Conservation (phyloP, 2,113 vertebrate species). For the Bambusicola thoracicus region DNA sequence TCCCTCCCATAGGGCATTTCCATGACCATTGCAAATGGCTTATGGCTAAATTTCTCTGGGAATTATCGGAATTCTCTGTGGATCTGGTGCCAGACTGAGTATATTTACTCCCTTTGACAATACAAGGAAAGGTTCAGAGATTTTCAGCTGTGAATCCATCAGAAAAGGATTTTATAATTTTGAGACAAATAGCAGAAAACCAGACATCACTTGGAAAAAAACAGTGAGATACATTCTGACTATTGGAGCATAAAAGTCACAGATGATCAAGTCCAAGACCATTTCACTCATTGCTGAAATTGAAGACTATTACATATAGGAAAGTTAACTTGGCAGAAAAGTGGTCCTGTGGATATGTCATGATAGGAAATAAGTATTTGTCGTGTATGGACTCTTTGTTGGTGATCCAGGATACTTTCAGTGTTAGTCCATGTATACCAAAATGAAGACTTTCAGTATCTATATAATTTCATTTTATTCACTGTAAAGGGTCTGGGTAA, state of each 20-base stretch:
- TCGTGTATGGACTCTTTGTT: constrained; percentile 20
- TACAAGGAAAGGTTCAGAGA: background rate
- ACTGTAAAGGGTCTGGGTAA: constrained; percentile 7
- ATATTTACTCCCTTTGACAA: background rate
- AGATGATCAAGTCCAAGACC: background rate
- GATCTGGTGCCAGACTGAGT: background rate
- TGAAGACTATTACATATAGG: constrained; percentile 13
- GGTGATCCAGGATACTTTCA: constrained; percentile 54
- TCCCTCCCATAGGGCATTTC: background rate
- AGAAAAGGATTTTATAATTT: constrained; percentile 16
- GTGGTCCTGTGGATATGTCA: background rate
- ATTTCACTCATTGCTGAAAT: constrained; percentile 20
- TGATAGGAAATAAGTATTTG: background rate
- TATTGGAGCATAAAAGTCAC: background rate
- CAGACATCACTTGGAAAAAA: background rate
- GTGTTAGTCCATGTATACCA: background rate
- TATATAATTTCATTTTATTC: constrained; percentile 41
- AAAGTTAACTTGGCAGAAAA: constrained; percentile 38
- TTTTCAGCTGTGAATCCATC: constrained; percentile 15
- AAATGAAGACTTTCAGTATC: constrained; percentile 42
- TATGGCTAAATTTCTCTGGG: background rate
- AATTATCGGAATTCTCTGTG: background rate
- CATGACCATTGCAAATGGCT: background rate
- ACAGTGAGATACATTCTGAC: background rate
- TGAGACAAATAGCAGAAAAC: background rate